Percentiles rank a stretch among this genome's conserved stretches.
These are phyloP conservation scores for Istiophorus platypterus DNA, from an alignment of 2,113 vertebrate genomes.

Conservation along the genomic window DNA sequence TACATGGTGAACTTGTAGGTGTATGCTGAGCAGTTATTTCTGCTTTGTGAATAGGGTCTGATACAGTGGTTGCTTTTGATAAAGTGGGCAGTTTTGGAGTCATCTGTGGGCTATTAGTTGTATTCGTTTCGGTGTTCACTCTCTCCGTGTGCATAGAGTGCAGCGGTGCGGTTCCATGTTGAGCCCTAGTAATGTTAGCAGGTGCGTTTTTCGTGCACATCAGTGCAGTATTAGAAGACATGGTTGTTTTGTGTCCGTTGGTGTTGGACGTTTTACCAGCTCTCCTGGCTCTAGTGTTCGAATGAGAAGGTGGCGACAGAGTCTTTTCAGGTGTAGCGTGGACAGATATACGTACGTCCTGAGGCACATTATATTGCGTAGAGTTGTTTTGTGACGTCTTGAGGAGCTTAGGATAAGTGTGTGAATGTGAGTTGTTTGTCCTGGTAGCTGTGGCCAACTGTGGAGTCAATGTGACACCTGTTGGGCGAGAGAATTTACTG, in stretches of 20 bases:
- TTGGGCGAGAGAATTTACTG: conserved; percentile 21
- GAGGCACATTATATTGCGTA: conserved; percentile 2
- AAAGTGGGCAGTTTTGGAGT: conserved; percentile 2
- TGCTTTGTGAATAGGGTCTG: conserved; percentile 18
- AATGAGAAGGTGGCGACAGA: conserved; percentile 14
- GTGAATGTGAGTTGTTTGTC: conserved; percentile 51
- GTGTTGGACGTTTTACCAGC: conserved; percentile 25
- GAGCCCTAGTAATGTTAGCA: conserved; percentile 14
- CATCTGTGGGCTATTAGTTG: background rate
- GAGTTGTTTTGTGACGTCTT: conserved; percentile 15
- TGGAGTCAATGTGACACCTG: conserved; percentile 52
- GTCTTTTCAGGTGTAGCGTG: conserved; percentile 54
- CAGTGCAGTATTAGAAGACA: background rate
- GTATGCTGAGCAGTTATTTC: background rate
- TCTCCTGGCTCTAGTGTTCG: conserved; percentile 10
- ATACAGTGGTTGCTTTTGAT: background rate
- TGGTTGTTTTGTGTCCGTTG: conserved; percentile 23
- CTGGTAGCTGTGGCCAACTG: conserved; percentile 71
- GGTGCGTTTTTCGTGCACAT: conserved; percentile 21
- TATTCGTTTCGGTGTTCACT: conserved; percentile 1
- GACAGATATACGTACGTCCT: conserved; percentile 50
- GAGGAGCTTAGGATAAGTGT: conserved; percentile 34
- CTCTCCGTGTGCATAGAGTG: background rate
- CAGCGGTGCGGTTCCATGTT: background rate
- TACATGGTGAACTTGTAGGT: background rate